Base-by-base conservation (phyloP, 2,888 invertebrate species). In the Cataglyphis albicans region DNA sequence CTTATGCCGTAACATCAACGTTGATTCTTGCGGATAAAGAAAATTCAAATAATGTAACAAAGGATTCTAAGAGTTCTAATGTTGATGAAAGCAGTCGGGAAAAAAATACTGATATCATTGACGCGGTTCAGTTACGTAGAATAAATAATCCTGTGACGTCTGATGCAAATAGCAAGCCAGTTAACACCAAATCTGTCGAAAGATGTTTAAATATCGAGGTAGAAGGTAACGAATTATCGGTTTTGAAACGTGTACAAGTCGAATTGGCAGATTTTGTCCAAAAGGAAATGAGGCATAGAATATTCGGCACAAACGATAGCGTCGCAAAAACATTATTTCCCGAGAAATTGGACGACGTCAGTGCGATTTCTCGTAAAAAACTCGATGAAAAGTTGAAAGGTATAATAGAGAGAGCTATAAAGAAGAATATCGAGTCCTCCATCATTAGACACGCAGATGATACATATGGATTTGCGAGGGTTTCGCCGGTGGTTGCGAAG, bases 121-220 rank as follows among this genome's bases (percentile, higher is more conserved):
- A 94, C 55, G 93, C 94, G 6, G 93, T 94, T 7, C 92, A 94
- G 41, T 75, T 94, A 12, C 91, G 93, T 41, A 90, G 93, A 55
- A 89, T 94, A 29, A 87, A 52, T 52, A 52, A 90, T 38, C 92
- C 92, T 0, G 84, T 88, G 25, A 73, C 82, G 2, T 61, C 74
- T 2, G 84, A 84, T 38, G n/a, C 73, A 7, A 86, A 72, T 6
- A 59, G 7, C n/a, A 44, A 61, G 1, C 4, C 44, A n/a, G 52
- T 7, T 4, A 88, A 91, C 6, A 91, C 89, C 55, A 92, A 90
- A 70, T 87, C 84, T 44, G 38, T 93, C 3, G 92, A 94, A 67
- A 91, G 92, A 44, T 94, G 94, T 82, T 81, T 94, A 18, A 94
- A 94, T 44, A 93, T 94, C 48, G 93, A 94, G 68, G 90, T 94